Evolutionary conservation across 2,888 invertebrate species (phyloP), one percentile per base, ranked within the genome.

Genomic region (Myathropa florea): DNA sequence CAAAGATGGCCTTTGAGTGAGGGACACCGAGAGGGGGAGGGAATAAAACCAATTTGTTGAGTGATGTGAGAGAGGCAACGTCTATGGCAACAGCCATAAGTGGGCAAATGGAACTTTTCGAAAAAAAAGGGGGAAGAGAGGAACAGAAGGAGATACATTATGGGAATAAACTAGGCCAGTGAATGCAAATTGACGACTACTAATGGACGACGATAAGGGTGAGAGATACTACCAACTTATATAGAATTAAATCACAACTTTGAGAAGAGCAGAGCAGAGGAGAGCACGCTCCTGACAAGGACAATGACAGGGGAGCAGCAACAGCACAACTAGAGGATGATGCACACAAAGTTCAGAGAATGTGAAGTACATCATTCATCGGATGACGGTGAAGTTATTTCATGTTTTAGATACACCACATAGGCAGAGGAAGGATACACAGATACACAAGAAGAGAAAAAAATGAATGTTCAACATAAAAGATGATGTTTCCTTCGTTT

Each of bases 101-200:
- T 70, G 75, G 80, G 65, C 75, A 84, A 80, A 76, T 84, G 76
- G 67, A 76, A 65, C 83, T 64, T n/a, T 55, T n/a, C n/a, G n/a
- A n/a, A n/a, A n/a, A n/a, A n/a, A n/a, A n/a, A n/a, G n/a, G n/a
- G 30, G 24, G 53, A 79, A 63, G 6, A 14, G 24, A 9, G 21
- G 9, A 14, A 21, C 12, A 36, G 12, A 23, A 79, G 64, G 39
- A 70, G 71, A 65, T 65, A 80, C 79, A 67, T 61, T 46, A 72
- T 28, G 60, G 67, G 33, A 71, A 28, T 71, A 84, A 84, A 84
- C 75, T 84, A 80, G 84, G 84, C 75, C 84, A 84, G 75, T 70
- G 79, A 84, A 84, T 84, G 65, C 84, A 84, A 84, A 84, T 80
- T 80, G 76, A 76, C 76, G 75, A 84, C 84, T 76, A 80, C 76